Evolutionary conservation across 2,888 invertebrate species (phyloP).

Genomic region (Laothoe populi): DNA sequence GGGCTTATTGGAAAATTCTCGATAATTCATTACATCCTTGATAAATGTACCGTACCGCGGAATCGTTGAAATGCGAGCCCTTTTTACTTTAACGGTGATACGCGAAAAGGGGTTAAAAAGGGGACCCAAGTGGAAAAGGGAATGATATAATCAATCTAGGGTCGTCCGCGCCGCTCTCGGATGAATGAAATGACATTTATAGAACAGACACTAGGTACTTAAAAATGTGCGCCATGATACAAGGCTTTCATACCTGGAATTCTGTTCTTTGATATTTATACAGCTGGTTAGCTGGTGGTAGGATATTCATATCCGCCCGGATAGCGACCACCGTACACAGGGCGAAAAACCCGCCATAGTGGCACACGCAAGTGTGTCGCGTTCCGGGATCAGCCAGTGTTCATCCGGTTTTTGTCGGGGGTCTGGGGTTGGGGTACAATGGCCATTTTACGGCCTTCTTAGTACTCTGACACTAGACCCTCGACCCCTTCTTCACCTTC

Average conservation of each 20-base stretch:
- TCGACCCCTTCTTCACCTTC: too few relatives aligned
- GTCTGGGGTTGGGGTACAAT: too few relatives aligned
- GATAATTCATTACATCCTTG: constrained; percentile 82
- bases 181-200: constrained; percentile 54
- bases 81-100: constrained; percentile 82
- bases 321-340: too few relatives aligned
- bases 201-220: constrained; percentile 30
- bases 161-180: constrained; percentile 57
- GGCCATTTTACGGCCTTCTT: too few relatives aligned
- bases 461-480: too few relatives aligned
- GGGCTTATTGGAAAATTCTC: constrained; percentile 75
- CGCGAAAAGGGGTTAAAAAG: constrained; percentile 79
- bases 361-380: too few relatives aligned
- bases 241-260: constrained; percentile 25
- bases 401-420: too few relatives aligned
- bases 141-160: constrained; percentile 80
- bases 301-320: too few relatives aligned
- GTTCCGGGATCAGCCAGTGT: too few relatives aligned
- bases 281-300: too few relatives aligned
- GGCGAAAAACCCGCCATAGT: too few relatives aligned
- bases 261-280: not conserved
- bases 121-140: constrained; percentile 68
- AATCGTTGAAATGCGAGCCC: constrained; percentile 75
- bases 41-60: constrained; percentile 76
- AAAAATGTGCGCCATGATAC: constrained; percentile 24